A percentile compares a stretch with the other conserved stretches of the same genome.
Evolutionary conservation across 53 echinoderm and acorn worm genomes (phyloP).

Genomic region (Henricia sp.): DNA sequence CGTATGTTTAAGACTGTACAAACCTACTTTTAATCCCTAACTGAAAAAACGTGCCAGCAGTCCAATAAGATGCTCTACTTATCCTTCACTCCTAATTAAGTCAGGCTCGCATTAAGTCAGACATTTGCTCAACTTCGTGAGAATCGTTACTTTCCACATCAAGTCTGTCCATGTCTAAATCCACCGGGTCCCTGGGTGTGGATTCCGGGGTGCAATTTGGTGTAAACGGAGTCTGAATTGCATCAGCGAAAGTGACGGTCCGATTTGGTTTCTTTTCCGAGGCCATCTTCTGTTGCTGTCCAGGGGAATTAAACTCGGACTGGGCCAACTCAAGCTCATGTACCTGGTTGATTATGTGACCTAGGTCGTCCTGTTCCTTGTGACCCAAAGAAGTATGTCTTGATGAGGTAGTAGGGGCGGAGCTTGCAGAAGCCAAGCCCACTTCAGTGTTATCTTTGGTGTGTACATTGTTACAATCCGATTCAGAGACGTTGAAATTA

Average conservation of each 20-base stretch:
- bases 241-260: slow-evolving; percentile 82
- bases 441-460: slow-evolving; percentile 15
- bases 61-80: no score
- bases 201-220: slow-evolving; percentile 82
- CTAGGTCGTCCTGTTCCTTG: slow-evolving; percentile 4
- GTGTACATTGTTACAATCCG: not conserved
- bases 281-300: slow-evolving; percentile 39
- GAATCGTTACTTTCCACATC: not conserved
- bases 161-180: slow-evolving; percentile 46
- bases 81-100: no score
- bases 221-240: slow-evolving; percentile 58
- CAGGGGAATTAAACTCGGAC: not conserved
- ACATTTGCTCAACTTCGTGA: not conserved
- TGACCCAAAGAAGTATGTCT: not conserved
- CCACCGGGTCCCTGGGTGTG: slow-evolving; percentile 73
- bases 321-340: slow-evolving; percentile 68
- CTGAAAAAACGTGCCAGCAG: no score
- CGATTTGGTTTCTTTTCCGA: slow-evolving; percentile 70
- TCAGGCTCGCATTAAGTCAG: slow-evolving; percentile 1
- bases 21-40: no score
- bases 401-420: slow-evolving; percentile 20
- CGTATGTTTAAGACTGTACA: no score
- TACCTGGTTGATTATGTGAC: slow-evolving; percentile 76
- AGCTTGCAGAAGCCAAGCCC: slow-evolving; percentile 8
- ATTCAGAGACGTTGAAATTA: not conserved